Conservation (phyloP, 2,888 invertebrate genomes). For the Drosophila meridionalis region DNA sequence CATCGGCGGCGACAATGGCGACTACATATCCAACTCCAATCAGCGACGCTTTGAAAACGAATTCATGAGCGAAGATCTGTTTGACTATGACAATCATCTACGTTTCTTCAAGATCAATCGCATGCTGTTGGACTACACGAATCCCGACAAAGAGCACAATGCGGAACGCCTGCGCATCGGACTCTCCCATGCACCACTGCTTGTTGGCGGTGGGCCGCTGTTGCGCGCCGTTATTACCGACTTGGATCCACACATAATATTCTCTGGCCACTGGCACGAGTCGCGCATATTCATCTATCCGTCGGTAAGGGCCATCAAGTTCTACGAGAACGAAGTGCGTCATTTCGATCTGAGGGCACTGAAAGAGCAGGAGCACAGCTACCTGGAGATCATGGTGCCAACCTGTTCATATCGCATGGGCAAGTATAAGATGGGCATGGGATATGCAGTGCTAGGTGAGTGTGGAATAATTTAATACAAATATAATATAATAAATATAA, state of each 20-base stretch:
- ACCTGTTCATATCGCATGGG: conserved; percentile 99
- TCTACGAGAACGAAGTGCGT: conserved; percentile 81
- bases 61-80: conserved; percentile 89
- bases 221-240: conserved; percentile 86
- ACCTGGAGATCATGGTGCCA: conserved; percentile 94
- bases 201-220: conserved; percentile 84
- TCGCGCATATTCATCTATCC: conserved; percentile 84
- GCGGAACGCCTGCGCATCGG: conserved; percentile 86
- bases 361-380: conserved; percentile 82
- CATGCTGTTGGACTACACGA: conserved; percentile 88
- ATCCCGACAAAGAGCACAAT: conserved; percentile 85
- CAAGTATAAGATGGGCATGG: conserved; percentile 93
- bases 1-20: conserved; percentile 96
- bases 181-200: conserved; percentile 90
- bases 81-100: conserved; percentile 87
- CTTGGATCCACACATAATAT: conserved; percentile 89
- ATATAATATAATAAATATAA: background rate
- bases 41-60: conserved; percentile 90
- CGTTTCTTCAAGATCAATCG: conserved; percentile 91
- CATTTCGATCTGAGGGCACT: conserved; percentile 79
- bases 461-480: background rate
- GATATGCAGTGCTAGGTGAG: conserved; percentile 91
- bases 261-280: conserved; percentile 89
- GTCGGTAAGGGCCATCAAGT: conserved; percentile 81
- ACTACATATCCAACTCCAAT: conserved; percentile 88